A percentile compares a stretch with the other conserved stretches of the same genome.
These are phyloP conservation scores for Turdus rufiventris DNA, from an alignment of 2,113 vertebrate species.

Conservation along the genomic window DNA sequence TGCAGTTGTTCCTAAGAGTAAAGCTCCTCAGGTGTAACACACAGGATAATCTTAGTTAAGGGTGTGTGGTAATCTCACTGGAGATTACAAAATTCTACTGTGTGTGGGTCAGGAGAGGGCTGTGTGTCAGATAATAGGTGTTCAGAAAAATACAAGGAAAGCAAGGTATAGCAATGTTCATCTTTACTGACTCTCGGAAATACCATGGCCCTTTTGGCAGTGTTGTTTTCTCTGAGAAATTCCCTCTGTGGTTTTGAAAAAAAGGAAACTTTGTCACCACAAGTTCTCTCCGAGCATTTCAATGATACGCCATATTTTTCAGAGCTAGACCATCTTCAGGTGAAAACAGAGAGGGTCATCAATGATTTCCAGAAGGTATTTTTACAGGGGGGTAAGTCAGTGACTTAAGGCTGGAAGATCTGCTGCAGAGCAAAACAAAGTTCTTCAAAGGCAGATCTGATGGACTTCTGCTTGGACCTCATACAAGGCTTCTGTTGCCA, in stretches of 20 bases:
- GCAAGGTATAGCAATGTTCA: not conserved
- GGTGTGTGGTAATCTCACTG: not conserved
- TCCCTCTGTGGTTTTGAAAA: not conserved
- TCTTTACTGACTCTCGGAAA: not conserved
- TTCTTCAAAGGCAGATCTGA: not conserved
- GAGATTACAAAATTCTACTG: not conserved
- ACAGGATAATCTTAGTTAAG: not conserved
- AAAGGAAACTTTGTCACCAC: not conserved
- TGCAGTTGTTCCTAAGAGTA: not conserved
- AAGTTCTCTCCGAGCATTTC: not conserved
- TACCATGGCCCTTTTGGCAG: not conserved
- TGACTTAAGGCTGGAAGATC: not conserved
- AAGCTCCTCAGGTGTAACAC: not conserved
- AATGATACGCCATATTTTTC: rapidly evolving
- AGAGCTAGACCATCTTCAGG: not conserved
- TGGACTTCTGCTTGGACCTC: not conserved
- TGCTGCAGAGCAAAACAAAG: not conserved
- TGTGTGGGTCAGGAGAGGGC: not conserved
- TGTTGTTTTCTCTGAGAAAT: not conserved
- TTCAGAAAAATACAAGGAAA: not conserved
- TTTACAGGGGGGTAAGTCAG: not conserved
- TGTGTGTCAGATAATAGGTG: not conserved
- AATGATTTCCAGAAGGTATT: not conserved
- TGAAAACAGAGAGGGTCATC: not conserved
- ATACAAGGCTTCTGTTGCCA: not conserved